Evolutionary conservation across 1,140 invertebrate species (phyloP), one percentile per base, ranked within the genome.

Genomic region (Diploscapter pachys): DNA sequence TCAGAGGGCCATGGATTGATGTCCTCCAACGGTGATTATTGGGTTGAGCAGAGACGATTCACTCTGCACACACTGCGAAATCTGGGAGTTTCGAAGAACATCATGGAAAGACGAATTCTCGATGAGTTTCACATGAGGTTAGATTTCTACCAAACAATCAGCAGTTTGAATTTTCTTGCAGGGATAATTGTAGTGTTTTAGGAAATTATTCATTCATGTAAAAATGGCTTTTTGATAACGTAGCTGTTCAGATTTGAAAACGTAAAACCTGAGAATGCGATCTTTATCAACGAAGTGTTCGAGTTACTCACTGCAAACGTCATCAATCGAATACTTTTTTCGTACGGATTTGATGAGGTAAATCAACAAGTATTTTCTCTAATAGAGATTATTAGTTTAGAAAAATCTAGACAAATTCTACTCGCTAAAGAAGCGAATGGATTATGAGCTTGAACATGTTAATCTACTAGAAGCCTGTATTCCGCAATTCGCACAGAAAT

Each of bases 1-100:
- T 8, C 55, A 76, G 75, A 75, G 31, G 61, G 65, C 50, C 6
- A 66, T 4, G 79, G 79, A 2, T 56, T 79, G 3, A 4, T 80
- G 8, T 50, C 9, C 13, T 52, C 77, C 3, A 71, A 71, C 49
- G 72, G 78, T 2, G 65, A 75, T 3, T 51, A 65, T 55, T 81
- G 77, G 80, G 6, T 57, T 31, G 80, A 81, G 48, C 75, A 80
- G 53, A 53, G 80, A 57, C 75, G 80, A 6, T 81, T 81, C 64
- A 73, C 77, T n/a, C 66, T 81, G 4, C 72, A 77, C 49, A 78
- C 78, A 8, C 66, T 81, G 6, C 55, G 80, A 56, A 76, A 81
- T 63, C 76, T 81, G 31, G 80, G 80, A 9, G 51, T 81, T 54
- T 79, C 79, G 31, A 75, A 65, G 51, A 76, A 79, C 63, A 63